Evolutionary conservation across 2,797 vertebrate genomes (phyloP), one percentile per base, ranked within the genome.

Genomic region (Sebastes hubbsi): DNA sequence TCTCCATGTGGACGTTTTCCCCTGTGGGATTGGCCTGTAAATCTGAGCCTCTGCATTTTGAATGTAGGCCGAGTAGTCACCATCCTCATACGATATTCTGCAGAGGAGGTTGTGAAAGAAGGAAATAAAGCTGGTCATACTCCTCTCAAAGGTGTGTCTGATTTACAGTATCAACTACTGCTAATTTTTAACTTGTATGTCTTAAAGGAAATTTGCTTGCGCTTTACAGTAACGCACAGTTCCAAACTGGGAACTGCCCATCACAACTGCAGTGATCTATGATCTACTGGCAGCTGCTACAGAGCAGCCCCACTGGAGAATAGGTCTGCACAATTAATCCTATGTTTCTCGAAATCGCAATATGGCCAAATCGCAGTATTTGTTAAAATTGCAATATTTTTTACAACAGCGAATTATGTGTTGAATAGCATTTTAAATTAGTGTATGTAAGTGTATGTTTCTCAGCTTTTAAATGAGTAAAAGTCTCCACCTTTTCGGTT

Each of bases 161-260:
- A 32, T 71, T 68, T 56, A 69, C 58, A 25, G 75, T 20, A 29
- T 52, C 6, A 69, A 52, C 8, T 25, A 24, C 5, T 49, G 49
- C 25, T 77, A 61, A 52, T 72, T 54, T 83, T 81, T 9, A 72
- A 88, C 75, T 61, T 86, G 55, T 67, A 58, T 69, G 16, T 74
- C 11, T 58, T 36, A 16, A 54, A 54, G 60, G 46, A 56, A 71
- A 16, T 74, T 60, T 46, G 10, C 22, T 14, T n/a, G 1, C 55
- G 24, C 10, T 16, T 36, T 4, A 8, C 32, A 52, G 14, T 24
- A 32, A 42, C 46, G 13, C 22, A 56, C 11, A 42, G 12, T 27
- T 62, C 3, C 20, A 60, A 56, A 67, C 78, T 10, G 6, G 38
- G 25, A 59, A 10, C 3, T 32, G 9, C 13, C 13, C 22, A 27